Conservation (phyloP, 1,140 invertebrate species). For the Penaeus vannamei region DNA sequence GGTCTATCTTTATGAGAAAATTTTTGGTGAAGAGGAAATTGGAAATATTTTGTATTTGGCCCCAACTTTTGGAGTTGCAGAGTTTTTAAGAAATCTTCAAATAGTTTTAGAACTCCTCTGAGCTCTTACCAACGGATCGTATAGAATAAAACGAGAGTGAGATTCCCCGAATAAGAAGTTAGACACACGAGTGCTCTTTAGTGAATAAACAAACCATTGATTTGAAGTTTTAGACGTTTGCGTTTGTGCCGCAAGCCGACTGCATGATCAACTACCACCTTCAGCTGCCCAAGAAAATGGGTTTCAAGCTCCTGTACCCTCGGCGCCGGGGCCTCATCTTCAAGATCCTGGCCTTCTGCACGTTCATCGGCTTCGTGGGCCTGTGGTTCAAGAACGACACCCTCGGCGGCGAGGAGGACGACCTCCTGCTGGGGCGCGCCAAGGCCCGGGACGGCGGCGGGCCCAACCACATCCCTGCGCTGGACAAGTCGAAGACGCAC, state of each 20-base stretch:
- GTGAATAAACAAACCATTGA: neutral
- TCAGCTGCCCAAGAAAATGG: conserved; percentile 54
- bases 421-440: conserved; percentile 5
- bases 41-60: no score
- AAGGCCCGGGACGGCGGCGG: conserved; percentile 14
- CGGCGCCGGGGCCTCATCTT: conserved; percentile 57
- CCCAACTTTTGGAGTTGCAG: no score
- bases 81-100: no score
- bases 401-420: conserved; percentile 4
- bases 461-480: conserved; percentile 7
- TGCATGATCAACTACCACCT: conserved; percentile 49
- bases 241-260: neutral
- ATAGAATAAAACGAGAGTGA: no score
- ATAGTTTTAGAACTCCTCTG: no score
- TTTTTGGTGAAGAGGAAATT: no score
- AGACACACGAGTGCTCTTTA: no score
- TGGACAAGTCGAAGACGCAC: conserved; percentile 30
- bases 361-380: conserved; percentile 61
- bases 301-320: conserved; percentile 49
- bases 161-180: no score
- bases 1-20: no score
- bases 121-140: no score
- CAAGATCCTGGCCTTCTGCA: conserved; percentile 55
- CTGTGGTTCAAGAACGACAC: conserved; percentile 63
- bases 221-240: neutral